phyloP scores from a whole-genome alignment of 2,113 vertebrate genomes.

The Opisthocomus hoazin region DNA sequence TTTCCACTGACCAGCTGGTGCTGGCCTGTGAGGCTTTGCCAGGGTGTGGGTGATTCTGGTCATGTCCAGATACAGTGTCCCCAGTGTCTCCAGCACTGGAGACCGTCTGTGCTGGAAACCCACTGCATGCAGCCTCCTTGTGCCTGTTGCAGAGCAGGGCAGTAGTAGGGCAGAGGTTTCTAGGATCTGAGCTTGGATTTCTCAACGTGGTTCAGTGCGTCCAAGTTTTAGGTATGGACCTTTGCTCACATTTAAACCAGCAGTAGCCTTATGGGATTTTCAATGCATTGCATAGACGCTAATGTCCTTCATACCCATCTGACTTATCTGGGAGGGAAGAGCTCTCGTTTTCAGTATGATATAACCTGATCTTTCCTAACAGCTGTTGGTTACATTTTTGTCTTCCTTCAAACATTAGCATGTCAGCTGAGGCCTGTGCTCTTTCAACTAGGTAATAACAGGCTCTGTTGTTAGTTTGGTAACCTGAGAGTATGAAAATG shows the following conservation, averaged over 20 bases:
- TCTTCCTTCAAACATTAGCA: background rate
- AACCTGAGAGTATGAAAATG: background rate
- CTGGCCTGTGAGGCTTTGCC: background rate
- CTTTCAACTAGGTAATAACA: background rate
- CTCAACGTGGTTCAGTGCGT: background rate
- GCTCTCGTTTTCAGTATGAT: background rate
- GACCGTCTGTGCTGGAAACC: background rate
- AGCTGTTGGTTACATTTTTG: background rate
- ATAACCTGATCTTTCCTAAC: background rate
- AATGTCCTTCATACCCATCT: background rate
- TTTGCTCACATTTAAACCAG: background rate
- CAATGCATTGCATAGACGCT: background rate
- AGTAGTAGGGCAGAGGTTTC: background rate
- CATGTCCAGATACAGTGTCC: background rate
- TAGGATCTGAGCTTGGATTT: background rate
- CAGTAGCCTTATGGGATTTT: background rate
- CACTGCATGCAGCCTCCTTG: accelerated
- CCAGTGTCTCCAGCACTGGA: background rate
- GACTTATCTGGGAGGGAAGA: background rate
- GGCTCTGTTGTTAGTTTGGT: background rate
- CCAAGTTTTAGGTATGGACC: background rate
- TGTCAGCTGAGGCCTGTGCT: background rate
- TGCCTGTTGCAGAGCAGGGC: background rate
- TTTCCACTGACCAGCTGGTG: background rate
- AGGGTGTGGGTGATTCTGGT: background rate